Base-by-base conservation (phyloP, 2,888 invertebrate genomes). In the Entomobrya proxima region DNA sequence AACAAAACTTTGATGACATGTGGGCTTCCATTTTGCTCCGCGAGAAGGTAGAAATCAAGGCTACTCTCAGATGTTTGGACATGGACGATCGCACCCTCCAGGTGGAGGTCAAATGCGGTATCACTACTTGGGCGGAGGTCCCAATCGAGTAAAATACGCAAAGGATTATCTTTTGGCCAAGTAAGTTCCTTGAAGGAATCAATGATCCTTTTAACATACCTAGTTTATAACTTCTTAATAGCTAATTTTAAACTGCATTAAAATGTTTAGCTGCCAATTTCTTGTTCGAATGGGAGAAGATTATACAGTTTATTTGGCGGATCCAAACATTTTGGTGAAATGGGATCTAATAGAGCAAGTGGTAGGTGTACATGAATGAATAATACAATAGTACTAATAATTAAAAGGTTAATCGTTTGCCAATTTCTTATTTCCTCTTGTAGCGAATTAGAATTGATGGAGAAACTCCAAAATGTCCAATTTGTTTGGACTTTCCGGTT, bases 291-390 rank as follows among this genome's bases (percentile, higher is more conserved):
- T 95, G 90, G 94, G 94, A 91, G 95, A 95, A 76, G 96, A 98
- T 92, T 97, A 97, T 92, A 93, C 94, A 89, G 93, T 94, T 24
- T 95, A 97, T 91, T 92, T 95, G 91, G 93, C 94, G 90, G 96
- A 98, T 92, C 97, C 98, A 40, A 98, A 98, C 93, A 93, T 94
- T 72, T 94, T 98, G 78, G 96, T 98, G 74, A 96, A 97, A 91
- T 99, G 98, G 98, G 94, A 95, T 91, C 93, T 95, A 89, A 95
- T 98, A 91, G 98, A 98, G 92, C 97, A 98, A 94, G 96, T 99
- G 92, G 97, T 97, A 93, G 94, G 95, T 86, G 50, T 6, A 18
- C 52, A 72, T 86, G 50, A 75, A 58, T 79, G 30, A 74, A 76
- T 50, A 52, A 6, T 30, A 7, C 27, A 61, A 5, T 61, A n/a